Percentiles rank a stretch among this genome's conserved stretches.
Evolutionary conservation across 1,140 invertebrate genomes (phyloP).

Genomic region (Nasonia longicornis): DNA sequence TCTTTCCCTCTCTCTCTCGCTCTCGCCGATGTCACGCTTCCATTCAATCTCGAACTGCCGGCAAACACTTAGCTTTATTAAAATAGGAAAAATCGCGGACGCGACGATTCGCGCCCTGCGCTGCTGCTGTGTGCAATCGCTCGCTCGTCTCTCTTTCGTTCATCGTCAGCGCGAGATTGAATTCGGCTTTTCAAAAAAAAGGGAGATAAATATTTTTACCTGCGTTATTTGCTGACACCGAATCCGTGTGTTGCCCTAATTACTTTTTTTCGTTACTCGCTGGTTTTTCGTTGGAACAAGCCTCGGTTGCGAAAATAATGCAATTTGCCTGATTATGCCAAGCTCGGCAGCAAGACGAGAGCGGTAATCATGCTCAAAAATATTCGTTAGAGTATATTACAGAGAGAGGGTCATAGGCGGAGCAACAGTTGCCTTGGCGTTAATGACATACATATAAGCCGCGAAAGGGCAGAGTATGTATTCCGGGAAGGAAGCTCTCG

Average conservation of each 20-base stretch:
- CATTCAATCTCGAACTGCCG: constrained; percentile 4
- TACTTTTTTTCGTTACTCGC: neutral
- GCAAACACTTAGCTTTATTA: constrained; percentile 29
- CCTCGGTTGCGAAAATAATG: neutral
- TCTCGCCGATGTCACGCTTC: neutral
- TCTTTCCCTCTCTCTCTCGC: neutral
- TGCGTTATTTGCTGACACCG: neutral
- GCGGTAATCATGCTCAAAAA: too few species aligned
- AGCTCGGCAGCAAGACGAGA: too few species aligned
- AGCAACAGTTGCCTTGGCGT: constrained; percentile 21
- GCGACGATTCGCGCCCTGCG: constrained; percentile 10
- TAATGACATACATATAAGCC: constrained; percentile 2
- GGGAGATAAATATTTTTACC: neutral
- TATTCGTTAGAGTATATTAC: neutral
- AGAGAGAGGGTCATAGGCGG: neutral
- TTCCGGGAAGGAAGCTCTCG: neutral
- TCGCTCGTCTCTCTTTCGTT: neutral
- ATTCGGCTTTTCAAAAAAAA: constrained; percentile 13
- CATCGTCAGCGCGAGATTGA: neutral
- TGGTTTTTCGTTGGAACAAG: neutral
- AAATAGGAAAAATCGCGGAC: constrained; percentile 31
- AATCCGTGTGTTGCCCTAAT: neutral
- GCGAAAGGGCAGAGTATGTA: neutral
- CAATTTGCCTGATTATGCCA: too few species aligned
- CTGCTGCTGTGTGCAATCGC: neutral